These are phyloP conservation scores for Protaetia brevitarsis DNA, from an alignment of 1,140 invertebrate species.

Conservation along the genomic window DNA sequence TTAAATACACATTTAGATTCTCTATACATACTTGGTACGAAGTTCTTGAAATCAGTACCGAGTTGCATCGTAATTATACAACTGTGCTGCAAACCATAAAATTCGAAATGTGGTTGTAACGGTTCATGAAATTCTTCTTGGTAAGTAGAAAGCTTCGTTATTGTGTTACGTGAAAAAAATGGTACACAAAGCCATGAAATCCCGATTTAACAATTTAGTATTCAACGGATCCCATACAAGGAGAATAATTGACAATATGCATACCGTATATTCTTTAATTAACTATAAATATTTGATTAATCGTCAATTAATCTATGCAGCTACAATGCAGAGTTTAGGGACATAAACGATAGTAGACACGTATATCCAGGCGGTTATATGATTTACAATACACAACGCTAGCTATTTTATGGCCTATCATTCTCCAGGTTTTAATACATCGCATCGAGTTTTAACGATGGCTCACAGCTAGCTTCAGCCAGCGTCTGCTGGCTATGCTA, in stretches of 20 bases:
- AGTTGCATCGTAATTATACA: no score
- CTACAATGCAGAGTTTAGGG: background rate
- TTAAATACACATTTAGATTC: no score
- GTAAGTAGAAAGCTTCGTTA: no score
- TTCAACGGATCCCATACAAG: no score
- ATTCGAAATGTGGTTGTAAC: no score
- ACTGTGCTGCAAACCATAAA: no score
- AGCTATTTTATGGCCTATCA: conserved; percentile 24
- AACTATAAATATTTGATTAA: conserved; percentile 7
- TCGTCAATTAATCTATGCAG: conserved; percentile 2
- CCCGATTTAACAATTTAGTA: no score
- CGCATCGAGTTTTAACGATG: conserved; percentile 21
- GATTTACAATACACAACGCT: conserved; percentile 25
- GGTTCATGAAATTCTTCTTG: no score
- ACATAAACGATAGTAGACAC: background rate
- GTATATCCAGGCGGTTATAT: background rate
- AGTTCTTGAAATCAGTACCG: no score
- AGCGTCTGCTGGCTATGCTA: background rate
- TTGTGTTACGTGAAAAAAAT: no score
- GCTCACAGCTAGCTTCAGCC: background rate
- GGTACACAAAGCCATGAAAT: no score
- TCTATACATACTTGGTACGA: no score
- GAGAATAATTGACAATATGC: background rate
- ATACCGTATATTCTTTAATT: background rate
- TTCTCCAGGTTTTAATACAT: conserved; percentile 22